phyloP scores from a whole-genome alignment of 2,888 invertebrate species.

The Pelosia muscerda region DNA sequence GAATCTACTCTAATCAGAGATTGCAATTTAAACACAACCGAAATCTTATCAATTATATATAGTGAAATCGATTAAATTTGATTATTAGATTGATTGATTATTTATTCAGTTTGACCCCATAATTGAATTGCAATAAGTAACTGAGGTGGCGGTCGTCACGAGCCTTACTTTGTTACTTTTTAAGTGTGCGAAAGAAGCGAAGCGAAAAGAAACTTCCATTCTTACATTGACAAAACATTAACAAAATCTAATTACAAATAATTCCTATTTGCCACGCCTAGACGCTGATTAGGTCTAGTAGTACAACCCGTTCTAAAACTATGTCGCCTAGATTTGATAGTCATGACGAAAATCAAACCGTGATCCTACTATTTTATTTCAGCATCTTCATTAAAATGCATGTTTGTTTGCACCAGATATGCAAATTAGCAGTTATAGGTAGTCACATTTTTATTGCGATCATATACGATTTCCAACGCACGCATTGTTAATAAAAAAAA shows the following conservation, averaged over 20 bases:
- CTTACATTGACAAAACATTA: too few species aligned
- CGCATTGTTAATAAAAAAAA: slow-evolving; percentile 18
- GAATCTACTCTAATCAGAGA: slow-evolving; percentile 48
- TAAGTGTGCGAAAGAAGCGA: not conserved
- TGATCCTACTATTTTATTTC: not conserved
- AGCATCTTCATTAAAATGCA: not conserved
- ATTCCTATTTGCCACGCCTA: too few species aligned
- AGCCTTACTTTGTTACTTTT: not conserved
- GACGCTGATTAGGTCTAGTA: too few species aligned
- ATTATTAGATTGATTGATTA: slow-evolving; percentile 28
- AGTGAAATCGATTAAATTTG: slow-evolving; percentile 54
- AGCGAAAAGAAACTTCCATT: too few species aligned
- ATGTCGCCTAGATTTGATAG: too few species aligned
- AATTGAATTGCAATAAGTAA: slow-evolving; percentile 34
- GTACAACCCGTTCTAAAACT: too few species aligned
- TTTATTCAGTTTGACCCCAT: slow-evolving; percentile 47
- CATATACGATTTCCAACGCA: not conserved
- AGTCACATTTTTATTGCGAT: not conserved
- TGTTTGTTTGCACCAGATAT: not conserved
- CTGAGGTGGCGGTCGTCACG: not conserved
- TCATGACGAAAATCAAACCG: too few species aligned
- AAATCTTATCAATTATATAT: slow-evolving; percentile 46
- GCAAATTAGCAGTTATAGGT: not conserved
- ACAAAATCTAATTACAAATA: too few species aligned
- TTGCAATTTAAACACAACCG: slow-evolving; percentile 64